Conservation (phyloP, 2,888 invertebrate species). For the Diarsia rubi region DNA sequence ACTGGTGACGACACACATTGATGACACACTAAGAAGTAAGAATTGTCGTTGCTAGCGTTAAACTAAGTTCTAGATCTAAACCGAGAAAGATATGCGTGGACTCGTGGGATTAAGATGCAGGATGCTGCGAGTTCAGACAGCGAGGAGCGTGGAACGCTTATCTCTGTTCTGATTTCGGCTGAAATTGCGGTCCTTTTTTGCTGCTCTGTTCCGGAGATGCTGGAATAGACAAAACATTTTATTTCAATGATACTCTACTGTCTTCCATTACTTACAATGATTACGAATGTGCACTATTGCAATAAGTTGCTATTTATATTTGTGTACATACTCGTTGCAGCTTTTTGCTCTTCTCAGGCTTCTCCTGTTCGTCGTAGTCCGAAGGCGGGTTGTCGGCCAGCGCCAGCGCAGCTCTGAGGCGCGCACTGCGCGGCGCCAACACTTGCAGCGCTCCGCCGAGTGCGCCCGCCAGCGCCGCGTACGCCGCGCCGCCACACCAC, state of each 20-base stretch:
- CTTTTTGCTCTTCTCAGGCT: slow-evolving; percentile 90
- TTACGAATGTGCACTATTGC: neutral
- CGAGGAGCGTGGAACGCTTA: slow-evolving; percentile 90
- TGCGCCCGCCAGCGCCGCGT: slow-evolving; percentile 89
- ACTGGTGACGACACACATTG: no score
- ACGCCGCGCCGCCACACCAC: slow-evolving; percentile 95
- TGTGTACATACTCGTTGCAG: slow-evolving; percentile 92
- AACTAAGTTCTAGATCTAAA: no score
- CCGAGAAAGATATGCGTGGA: no score
- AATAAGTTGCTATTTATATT: neutral
- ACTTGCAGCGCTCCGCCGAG: slow-evolving; percentile 92
- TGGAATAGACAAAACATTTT: slow-evolving; percentile 83
- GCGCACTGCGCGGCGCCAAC: slow-evolving; percentile 92
- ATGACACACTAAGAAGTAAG: no score
- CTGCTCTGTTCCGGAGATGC: slow-evolving; percentile 96
- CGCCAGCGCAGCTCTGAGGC: slow-evolving; percentile 92
- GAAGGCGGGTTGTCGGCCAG: slow-evolving; percentile 90
- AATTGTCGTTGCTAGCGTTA: no score
- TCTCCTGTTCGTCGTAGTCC: slow-evolving; percentile 71
- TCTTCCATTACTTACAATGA: no score
- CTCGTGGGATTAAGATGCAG: neutral
- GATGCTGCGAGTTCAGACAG: neutral
- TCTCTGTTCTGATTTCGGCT: slow-evolving; percentile 97
- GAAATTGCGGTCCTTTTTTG: slow-evolving; percentile 97
- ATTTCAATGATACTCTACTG: neutral